These are phyloP conservation scores for Hypanus sabinus DNA, from an alignment of 2,113 vertebrate species.

Conservation along the genomic window DNA sequence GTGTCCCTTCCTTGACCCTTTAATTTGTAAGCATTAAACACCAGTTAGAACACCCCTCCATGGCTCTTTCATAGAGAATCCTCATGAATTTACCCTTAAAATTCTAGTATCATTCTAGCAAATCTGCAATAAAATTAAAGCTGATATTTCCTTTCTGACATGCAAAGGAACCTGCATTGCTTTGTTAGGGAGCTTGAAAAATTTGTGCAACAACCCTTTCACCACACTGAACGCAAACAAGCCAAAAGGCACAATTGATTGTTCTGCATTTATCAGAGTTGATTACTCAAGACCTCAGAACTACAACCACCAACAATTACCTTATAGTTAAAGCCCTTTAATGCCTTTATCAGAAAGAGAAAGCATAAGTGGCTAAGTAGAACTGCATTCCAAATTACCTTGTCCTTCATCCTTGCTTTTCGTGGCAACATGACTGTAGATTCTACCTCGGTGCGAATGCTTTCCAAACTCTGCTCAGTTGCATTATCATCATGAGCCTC, in stretches of 20 bases:
- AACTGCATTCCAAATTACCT: constrained; percentile 56
- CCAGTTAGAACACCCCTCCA: no score
- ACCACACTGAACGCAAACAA: background rate
- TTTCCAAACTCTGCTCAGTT: constrained; percentile 57
- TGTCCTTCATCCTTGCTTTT: constrained; percentile 84
- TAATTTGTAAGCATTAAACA: background rate
- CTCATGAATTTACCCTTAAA: no score
- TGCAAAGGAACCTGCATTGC: no score
- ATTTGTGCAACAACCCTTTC: no score
- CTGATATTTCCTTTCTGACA: no score
- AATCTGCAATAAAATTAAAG: no score
- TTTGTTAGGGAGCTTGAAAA: no score
- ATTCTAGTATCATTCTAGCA: no score
- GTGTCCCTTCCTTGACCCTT: background rate
- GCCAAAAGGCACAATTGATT: background rate
- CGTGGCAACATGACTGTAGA: constrained; percentile 64
- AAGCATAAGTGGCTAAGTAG: background rate
- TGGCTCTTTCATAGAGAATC: no score
- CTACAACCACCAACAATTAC: background rate
- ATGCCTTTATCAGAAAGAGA: background rate
- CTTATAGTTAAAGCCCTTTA: no score
- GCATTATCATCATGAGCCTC: constrained; percentile 55
- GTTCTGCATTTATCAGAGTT: background rate
- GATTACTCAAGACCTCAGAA: background rate
- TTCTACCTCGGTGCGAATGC: constrained; percentile 66